These are phyloP conservation scores for Holocentrus rufus DNA, from an alignment of 2,797 vertebrate genomes.

Conservation along the genomic window DNA sequence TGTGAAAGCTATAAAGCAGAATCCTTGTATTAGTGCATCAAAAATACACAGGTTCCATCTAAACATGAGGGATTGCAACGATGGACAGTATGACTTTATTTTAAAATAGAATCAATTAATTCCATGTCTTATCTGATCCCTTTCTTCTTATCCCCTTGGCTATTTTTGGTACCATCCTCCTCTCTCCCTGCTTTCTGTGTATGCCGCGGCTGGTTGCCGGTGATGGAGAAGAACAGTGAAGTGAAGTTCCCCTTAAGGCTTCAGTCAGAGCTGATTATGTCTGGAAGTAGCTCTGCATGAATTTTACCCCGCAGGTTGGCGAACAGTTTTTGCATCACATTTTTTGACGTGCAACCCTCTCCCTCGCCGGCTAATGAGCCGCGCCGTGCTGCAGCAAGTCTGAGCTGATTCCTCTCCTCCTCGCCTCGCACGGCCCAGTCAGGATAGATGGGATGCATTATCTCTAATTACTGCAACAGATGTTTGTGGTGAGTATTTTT, in stretches of 20 bases:
- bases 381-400: slow-evolving; percentile 30
- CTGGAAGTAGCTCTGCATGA: slow-evolving; percentile 47
- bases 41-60: too few species aligned
- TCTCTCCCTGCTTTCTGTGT: neutral
- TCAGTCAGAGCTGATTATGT: slow-evolving; percentile 65
- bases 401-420: slow-evolving; percentile 42
- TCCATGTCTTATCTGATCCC: neutral
- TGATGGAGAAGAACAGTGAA: slow-evolving; percentile 42
- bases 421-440: slow-evolving; percentile 31
- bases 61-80: too few species aligned
- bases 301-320: slow-evolving; percentile 45
- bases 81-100: too few species aligned
- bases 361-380: slow-evolving; percentile 30
- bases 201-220: slow-evolving; percentile 21
- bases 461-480: slow-evolving; percentile 73
- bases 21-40: neutral
- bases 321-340: slow-evolving; percentile 26
- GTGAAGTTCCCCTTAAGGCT: slow-evolving; percentile 45
- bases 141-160: neutral
- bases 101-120: neutral
- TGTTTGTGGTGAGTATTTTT: slow-evolving; percentile 54
- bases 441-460: slow-evolving; percentile 56
- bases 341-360: slow-evolving; percentile 36
- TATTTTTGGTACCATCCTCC: slow-evolving; percentile 12
- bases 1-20: neutral